Evolutionary conservation across 2,113 vertebrate genomes (phyloP), one percentile per base, ranked within the genome.

Genomic region (Nannospalax galili): DNA sequence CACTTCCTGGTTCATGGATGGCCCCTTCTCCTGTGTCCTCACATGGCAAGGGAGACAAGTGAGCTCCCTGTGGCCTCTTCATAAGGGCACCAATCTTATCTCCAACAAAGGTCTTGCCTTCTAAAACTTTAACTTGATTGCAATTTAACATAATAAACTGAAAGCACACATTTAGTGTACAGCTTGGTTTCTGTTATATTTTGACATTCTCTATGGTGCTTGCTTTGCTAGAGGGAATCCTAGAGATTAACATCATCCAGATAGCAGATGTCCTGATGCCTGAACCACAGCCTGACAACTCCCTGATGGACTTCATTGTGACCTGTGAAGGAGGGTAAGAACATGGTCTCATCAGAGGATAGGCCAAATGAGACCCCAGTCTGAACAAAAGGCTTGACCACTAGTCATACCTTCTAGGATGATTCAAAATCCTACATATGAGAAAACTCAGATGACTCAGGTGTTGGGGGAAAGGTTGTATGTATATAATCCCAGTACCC

Each of bases 301-400:
- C 98, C 35, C 97, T 99, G 65, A 95, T 99, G 97, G 99, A 98
- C 98, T 99, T 99, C 93, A 97, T 98, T 15, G 99, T 99, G 89
- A 99, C 98, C 96, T 99, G 99, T 97, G 97, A 99, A 95, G 99
- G 99, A 96, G 98, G 98, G 99, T 99, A 97, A 98, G 98, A 95
- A 72, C 87, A 67, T 92, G 0, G 3, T 42, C 24, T 16, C 3
- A 0, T 32, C 56, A 24, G 35, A 82, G 72, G 17, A 7, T 0
- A 15, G 52, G 65, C 37, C 70, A 58, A 48, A 3, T 32, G 48
- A 84, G 32, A 82, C 60, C 82, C 37, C 30, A 42, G 45, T 35
- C 81, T 40, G 62, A 88, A 62, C 32, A 56, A 60, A 79, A 73
- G 45, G 48, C 64, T 30, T 58, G 35, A 32, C 30, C 62, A n/a